phyloP scores from a whole-genome alignment of 2,113 vertebrate genomes.

The Onychostruthus taczanowskii region DNA sequence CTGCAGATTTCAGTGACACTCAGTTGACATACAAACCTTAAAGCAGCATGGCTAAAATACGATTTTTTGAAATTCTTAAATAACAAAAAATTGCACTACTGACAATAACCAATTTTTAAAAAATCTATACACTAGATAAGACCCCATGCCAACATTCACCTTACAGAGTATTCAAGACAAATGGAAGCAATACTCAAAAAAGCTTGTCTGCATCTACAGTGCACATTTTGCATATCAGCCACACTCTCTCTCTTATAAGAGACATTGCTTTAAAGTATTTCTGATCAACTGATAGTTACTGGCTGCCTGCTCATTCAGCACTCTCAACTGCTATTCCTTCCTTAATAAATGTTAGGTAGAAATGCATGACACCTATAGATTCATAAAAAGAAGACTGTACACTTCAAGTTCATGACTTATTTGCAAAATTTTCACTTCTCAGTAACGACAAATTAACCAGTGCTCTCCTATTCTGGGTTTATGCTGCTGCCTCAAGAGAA shows the following conservation, averaged over 20 bases:
- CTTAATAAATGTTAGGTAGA: neutral
- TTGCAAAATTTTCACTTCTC: neutral
- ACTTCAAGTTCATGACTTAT: neutral
- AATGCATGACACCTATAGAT: neutral
- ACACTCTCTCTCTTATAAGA: neutral
- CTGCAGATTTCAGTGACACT: neutral
- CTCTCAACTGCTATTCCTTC: neutral
- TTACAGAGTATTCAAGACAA: neutral
- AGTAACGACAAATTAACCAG: neutral
- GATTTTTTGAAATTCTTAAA: neutral
- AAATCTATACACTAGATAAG: neutral
- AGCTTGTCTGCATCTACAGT: neutral
- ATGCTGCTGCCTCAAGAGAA: neutral
- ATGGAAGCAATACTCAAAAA: neutral
- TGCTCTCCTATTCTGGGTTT: neutral
- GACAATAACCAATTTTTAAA: neutral
- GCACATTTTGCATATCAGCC: neutral
- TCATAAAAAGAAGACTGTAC: neutral
- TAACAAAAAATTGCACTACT: neutral
- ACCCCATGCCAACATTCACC: neutral
- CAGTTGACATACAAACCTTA: neutral
- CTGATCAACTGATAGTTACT: neutral
- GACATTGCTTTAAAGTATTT: neutral
- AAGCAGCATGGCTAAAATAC: fast-evolving
- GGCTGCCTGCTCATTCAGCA: neutral